Conservation (phyloP, 2,113 vertebrate genomes). For the Orycteropus afer region DNA sequence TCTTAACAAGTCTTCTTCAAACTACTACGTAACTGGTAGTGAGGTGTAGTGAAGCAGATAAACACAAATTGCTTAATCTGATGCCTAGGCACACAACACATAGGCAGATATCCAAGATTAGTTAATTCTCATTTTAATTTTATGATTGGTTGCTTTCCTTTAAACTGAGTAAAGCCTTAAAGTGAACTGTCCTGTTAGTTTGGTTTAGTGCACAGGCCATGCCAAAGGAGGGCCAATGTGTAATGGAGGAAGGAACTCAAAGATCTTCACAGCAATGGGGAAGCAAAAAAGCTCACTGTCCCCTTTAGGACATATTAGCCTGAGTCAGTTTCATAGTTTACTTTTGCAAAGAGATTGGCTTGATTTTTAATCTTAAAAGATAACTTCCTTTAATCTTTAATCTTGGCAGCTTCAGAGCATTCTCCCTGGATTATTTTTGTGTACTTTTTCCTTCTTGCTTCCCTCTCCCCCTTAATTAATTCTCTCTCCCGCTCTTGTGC, state of each 20-base stretch:
- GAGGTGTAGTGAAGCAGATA: no score
- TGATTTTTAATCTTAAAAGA: not conserved
- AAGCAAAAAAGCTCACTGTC: not conserved
- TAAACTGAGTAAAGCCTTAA: slow-evolving; percentile 23
- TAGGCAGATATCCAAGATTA: not conserved
- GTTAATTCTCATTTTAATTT: not conserved
- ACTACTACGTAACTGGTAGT: not conserved
- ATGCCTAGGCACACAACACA: not conserved
- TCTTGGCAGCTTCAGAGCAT: not conserved
- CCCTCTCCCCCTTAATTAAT: not conserved
- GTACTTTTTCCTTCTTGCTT: not conserved
- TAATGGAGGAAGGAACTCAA: not conserved
- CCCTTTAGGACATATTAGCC: not conserved
- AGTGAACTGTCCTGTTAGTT: not conserved
- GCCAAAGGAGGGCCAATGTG: not conserved
- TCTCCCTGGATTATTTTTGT: not conserved
- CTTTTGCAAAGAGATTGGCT: not conserved
- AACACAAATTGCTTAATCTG: not conserved
- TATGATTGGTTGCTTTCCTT: not conserved
- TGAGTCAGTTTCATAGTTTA: not conserved
- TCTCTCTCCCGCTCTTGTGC: not conserved
- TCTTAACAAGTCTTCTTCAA: not conserved
- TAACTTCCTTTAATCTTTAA: not conserved
- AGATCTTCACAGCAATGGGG: not conserved
- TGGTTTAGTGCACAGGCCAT: not conserved